Evolutionary conservation across 2,797 vertebrate genomes (phyloP).

Genomic region (Schizopygopsis malacanthus): DNA sequence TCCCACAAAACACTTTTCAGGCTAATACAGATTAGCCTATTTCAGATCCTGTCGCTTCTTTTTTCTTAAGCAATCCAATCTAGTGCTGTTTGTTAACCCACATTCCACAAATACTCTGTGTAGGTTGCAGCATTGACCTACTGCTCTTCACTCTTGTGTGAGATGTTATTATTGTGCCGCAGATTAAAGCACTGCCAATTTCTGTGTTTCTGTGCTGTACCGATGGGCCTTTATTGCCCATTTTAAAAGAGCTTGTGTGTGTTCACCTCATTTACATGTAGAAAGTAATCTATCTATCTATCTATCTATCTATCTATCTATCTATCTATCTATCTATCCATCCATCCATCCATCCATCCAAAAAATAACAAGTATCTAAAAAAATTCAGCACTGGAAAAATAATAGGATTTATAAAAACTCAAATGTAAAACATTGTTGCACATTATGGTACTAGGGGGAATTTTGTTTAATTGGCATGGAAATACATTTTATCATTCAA

Average conservation of each 20-base stretch:
- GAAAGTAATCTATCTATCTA: background rate
- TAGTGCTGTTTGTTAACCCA: constrained; percentile 71
- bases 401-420: background rate
- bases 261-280: constrained; percentile 12
- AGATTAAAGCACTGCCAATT: constrained; percentile 6
- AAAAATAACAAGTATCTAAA: background rate
- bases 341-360: too few relatives aligned
- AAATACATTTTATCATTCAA: background rate
- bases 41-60: constrained; percentile 65
- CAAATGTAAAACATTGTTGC: background rate
- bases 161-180: constrained; percentile 30
- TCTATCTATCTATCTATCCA: too few relatives aligned
- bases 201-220: constrained; percentile 1
- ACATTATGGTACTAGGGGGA: background rate
- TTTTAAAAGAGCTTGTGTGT: constrained; percentile 11
- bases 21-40: constrained; percentile 80
- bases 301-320: too few relatives aligned
- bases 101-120: constrained; percentile 62
- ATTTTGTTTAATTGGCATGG: background rate
- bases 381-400: background rate
- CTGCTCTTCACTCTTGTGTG: constrained; percentile 26
- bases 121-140: constrained; percentile 3
- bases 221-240: background rate
- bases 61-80: constrained; percentile 49
- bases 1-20: constrained; percentile 73